Percentiles rank a stretch among this genome's conserved stretches.
Evolutionary conservation across 2,113 vertebrate species (phyloP).

Genomic region (Cynocephalus volans): DNA sequence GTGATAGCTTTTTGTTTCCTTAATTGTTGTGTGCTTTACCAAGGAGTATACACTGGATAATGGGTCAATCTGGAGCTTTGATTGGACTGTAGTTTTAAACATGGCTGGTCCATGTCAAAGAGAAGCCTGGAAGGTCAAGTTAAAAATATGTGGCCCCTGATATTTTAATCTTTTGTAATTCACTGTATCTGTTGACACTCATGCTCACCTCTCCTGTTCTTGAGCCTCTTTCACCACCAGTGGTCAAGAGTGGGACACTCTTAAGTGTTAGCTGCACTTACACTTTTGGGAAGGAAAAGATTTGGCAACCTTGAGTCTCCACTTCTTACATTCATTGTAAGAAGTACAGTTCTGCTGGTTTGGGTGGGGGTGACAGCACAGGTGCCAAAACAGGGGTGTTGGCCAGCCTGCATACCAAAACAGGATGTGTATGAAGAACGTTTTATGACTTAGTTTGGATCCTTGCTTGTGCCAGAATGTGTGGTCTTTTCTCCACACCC

Average conservation of each 20-base stretch:
- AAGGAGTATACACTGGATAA: not conserved
- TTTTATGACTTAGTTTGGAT: conserved; percentile 41
- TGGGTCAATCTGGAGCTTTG: not conserved
- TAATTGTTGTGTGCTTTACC: not conserved
- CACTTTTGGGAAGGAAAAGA: not conserved
- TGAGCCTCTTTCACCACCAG: not conserved
- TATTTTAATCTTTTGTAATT: conserved; percentile 23
- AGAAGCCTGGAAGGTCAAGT: not conserved
- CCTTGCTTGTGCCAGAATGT: conserved; percentile 29
- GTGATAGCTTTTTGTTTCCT: not conserved
- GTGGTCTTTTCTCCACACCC: conserved; percentile 5
- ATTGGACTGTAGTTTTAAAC: not conserved
- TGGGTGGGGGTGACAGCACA: conserved; percentile 54
- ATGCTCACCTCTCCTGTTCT: not conserved
- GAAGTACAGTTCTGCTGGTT: conserved; percentile 31
- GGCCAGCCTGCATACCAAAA: conserved; percentile 26
- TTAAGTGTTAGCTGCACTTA: not conserved
- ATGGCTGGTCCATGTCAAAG: not conserved
- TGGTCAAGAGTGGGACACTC: not conserved
- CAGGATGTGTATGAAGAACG: not conserved
- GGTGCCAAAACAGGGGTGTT: conserved; percentile 57
- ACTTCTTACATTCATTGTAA: conserved; percentile 3
- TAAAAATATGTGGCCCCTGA: not conserved
- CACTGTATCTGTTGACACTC: not conserved
- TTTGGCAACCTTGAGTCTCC: not conserved